Percentiles rank a stretch among this genome's conserved stretches.
Conservation (phyloP, 2,797 vertebrate species). For the Anabacerthia variegaticeps region DNA sequence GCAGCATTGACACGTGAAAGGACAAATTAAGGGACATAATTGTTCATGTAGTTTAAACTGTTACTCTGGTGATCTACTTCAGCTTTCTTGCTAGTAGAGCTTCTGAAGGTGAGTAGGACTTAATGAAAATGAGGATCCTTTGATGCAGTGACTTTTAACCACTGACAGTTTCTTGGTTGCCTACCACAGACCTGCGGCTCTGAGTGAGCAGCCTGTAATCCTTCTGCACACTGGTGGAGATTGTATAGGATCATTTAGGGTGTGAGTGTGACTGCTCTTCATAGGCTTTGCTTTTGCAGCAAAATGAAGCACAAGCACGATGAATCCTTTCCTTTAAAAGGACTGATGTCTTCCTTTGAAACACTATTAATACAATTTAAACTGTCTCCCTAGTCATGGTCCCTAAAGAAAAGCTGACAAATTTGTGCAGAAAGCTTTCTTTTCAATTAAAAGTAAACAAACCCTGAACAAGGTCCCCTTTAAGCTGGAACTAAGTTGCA, state of each 20-base stretch:
- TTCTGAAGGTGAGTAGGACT: neutral
- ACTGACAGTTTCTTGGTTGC: neutral
- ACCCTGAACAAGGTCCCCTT: neutral
- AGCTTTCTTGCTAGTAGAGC: neutral
- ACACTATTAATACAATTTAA: neutral
- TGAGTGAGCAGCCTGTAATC: neutral
- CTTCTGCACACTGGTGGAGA: neutral
- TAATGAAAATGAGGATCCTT: neutral
- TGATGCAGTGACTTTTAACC: neutral
- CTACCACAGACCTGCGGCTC: neutral
- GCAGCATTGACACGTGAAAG: neutral
- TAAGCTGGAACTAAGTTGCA: slow-evolving; percentile 15
- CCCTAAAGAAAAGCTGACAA: neutral
- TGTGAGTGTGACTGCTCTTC: neutral
- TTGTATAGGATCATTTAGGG: neutral
- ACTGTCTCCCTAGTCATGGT: neutral
- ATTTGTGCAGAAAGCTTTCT: neutral
- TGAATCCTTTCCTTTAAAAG: neutral
- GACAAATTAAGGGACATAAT: neutral
- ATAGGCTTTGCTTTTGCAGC: neutral
- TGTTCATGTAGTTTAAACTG: neutral
- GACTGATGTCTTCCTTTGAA: neutral
- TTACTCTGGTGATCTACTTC: neutral
- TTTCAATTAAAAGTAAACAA: slow-evolving; percentile 9
- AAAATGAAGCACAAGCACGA: neutral